These are phyloP conservation scores for Sinocyclocheilus rhinocerous DNA, from an alignment of 2,113 vertebrate species.

Conservation along the genomic window DNA sequence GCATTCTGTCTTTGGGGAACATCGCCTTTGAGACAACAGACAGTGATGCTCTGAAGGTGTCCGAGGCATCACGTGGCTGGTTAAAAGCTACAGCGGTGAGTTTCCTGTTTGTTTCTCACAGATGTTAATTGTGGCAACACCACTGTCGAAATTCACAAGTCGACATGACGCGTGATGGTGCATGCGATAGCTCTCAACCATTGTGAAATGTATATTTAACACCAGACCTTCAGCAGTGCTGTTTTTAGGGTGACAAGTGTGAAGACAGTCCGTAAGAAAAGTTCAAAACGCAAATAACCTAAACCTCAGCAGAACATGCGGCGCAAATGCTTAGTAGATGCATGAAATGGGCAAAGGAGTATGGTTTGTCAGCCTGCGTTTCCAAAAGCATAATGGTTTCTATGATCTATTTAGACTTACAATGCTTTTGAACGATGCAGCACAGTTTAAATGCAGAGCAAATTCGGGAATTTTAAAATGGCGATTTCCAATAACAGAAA, in stretches of 20 bases:
- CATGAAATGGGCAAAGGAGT: neutral
- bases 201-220: neutral
- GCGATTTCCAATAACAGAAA: neutral
- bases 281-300: neutral
- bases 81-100: conserved; percentile 78
- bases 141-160: neutral
- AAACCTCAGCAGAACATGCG: neutral
- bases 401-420: too few relatives aligned
- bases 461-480: neutral
- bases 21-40: conserved; percentile 74
- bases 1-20: conserved; percentile 79
- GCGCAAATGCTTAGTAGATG: neutral
- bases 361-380: neutral
- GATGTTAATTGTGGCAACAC: neutral
- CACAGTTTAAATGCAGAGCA: neutral
- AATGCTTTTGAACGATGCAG: too few relatives aligned
- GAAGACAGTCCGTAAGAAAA: neutral
- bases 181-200: neutral
- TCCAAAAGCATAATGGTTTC: too few relatives aligned
- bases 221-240: neutral
- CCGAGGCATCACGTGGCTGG: conserved; percentile 69
- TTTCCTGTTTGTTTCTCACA: conserved; percentile 22
- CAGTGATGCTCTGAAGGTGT: conserved; percentile 67
- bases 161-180: accelerated
- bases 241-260: neutral